A percentile compares a stretch with the other conserved stretches of the same genome.
Conservation (phyloP, 2,888 invertebrate species). For the Eilema depressum region DNA sequence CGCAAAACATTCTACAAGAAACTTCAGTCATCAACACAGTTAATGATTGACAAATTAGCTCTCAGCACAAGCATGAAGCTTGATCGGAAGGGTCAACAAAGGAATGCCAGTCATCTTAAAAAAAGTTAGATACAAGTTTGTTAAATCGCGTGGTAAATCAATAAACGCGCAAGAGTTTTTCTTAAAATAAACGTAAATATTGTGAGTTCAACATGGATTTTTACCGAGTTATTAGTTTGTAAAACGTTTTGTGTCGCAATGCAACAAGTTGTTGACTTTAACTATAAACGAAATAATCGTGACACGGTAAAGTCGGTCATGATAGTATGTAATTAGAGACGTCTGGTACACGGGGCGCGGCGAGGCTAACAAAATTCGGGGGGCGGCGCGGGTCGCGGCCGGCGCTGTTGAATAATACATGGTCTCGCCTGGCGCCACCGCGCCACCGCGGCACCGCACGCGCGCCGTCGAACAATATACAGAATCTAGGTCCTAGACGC, state of each 20-base stretch:
- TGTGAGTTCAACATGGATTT: slow-evolving; percentile 26
- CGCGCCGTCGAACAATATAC: slow-evolving; percentile 63
- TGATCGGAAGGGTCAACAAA: neutral
- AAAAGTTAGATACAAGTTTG: neutral
- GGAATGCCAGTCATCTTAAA: neutral
- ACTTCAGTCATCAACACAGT: neutral
- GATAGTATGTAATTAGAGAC: slow-evolving; percentile 80
- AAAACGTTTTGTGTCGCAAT: slow-evolving; percentile 55
- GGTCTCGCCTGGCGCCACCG: slow-evolving; percentile 67
- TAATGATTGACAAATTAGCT: neutral
- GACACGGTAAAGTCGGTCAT: slow-evolving; percentile 77
- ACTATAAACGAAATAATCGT: slow-evolving; percentile 71
- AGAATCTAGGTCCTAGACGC: slow-evolving; percentile 68
- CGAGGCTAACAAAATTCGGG: slow-evolving; percentile 79
- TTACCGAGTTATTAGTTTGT: slow-evolving; percentile 34
- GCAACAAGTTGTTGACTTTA: slow-evolving; percentile 64
- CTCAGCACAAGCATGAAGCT: slow-evolving; percentile 6
- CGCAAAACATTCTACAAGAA: neutral
- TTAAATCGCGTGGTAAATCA: slow-evolving; percentile 25
- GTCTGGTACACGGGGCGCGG: slow-evolving; percentile 61
- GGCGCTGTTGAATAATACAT: slow-evolving; percentile 82
- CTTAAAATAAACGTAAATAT: slow-evolving; percentile 32
- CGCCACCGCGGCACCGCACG: slow-evolving; percentile 37
- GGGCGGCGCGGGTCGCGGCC: slow-evolving; percentile 79
- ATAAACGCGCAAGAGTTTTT: slow-evolving; percentile 23